Percentiles rank a stretch among this genome's conserved stretches.
Evolutionary conservation across 2,888 invertebrate genomes (phyloP).

Genomic region (Synanthedon vespiformis): DNA sequence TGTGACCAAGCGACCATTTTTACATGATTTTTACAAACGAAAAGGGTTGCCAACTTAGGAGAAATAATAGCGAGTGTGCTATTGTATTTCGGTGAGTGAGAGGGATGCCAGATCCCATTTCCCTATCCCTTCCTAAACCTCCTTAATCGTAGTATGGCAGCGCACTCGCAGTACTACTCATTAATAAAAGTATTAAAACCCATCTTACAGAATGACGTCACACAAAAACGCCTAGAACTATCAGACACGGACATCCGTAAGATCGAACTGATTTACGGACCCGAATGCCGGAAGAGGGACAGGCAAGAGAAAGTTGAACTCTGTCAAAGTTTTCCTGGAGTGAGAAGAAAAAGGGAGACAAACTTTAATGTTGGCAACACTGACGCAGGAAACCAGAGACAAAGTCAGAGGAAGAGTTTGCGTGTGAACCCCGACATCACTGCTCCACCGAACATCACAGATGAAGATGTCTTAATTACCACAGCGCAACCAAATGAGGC

Average conservation of each 20-base stretch:
- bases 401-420: slow-evolving; percentile 17
- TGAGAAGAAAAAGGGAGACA: slow-evolving; percentile 22
- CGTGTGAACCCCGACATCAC: slow-evolving; percentile 49
- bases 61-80: too few relatives aligned
- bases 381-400: slow-evolving; percentile 7
- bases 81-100: too few relatives aligned
- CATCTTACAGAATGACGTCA: slow-evolving; percentile 28
- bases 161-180: too few relatives aligned
- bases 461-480: not conserved
- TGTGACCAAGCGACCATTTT: too few relatives aligned
- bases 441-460: slow-evolving; percentile 22
- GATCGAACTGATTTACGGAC: slow-evolving; percentile 42
- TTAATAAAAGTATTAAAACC: not conserved
- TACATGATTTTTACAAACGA: too few relatives aligned
- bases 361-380: slow-evolving; percentile 1
- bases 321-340: slow-evolving; percentile 43
- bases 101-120: too few relatives aligned
- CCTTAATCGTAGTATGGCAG: too few relatives aligned
- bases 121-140: too few relatives aligned
- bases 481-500: not conserved
- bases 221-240: slow-evolving; percentile 21
- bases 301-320: slow-evolving; percentile 43
- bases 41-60: too few relatives aligned
- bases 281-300: slow-evolving; percentile 40
- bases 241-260: slow-evolving; percentile 35